phyloP scores from a whole-genome alignment of 2,888 invertebrate genomes.

The Mystacides longicornis region DNA sequence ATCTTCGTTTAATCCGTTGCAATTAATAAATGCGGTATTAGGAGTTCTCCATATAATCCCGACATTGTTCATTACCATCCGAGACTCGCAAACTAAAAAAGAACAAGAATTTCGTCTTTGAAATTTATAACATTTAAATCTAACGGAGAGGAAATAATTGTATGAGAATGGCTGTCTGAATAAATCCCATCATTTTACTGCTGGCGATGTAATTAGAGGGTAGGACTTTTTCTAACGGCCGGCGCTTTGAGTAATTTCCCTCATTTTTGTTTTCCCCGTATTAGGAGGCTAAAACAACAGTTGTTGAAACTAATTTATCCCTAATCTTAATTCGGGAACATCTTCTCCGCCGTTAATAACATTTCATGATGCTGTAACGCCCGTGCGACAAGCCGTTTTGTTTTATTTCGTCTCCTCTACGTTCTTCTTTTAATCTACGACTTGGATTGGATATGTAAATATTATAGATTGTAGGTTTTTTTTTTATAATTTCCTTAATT shows the following conservation, averaged over 20 bases:
- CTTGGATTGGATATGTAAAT: too few species aligned
- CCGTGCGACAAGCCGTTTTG: too few species aligned
- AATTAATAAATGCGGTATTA: background rate
- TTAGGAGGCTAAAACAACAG: slow-evolving; percentile 18
- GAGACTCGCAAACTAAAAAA: background rate
- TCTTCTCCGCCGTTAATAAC: background rate
- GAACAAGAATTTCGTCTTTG: background rate
- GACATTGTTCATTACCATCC: background rate
- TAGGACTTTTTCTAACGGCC: slow-evolving; percentile 19
- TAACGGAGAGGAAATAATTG: slow-evolving; percentile 1
- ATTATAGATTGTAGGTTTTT: too few species aligned
- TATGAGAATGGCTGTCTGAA: slow-evolving; percentile 10
- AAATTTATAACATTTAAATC: background rate
- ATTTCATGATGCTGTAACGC: slow-evolving; percentile 6
- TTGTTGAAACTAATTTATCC: slow-evolving; percentile 21
- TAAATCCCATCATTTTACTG: slow-evolving; percentile 21
- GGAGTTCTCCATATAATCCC: background rate
- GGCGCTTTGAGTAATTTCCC: slow-evolving; percentile 9
- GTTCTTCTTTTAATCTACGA: too few species aligned
- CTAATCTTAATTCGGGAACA: slow-evolving; percentile 8
- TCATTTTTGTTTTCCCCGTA: slow-evolving; percentile 13
- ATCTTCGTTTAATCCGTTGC: too few species aligned
- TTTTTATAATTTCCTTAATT: too few species aligned
- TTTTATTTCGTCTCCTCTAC: too few species aligned
- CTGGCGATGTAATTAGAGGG: slow-evolving; percentile 22